These are phyloP conservation scores for Pteruthius melanotis DNA, from an alignment of 2,113 vertebrate species.

Conservation along the genomic window DNA sequence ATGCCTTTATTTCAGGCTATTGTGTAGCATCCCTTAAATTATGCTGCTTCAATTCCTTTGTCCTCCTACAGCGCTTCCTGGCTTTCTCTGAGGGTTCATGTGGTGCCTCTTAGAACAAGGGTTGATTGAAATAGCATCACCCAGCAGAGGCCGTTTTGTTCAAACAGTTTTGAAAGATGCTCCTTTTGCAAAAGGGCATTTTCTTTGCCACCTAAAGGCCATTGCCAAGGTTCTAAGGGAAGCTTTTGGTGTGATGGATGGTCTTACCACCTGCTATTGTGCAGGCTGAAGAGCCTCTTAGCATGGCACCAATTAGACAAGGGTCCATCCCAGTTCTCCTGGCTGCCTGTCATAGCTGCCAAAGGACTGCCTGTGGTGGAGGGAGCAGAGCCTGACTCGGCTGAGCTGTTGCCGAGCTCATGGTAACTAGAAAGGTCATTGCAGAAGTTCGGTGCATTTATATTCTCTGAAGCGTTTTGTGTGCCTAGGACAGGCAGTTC, in stretches of 20 bases:
- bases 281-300: not conserved
- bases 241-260: not conserved
- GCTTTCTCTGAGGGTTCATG: not conserved
- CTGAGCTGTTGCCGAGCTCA: not conserved
- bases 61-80: accelerated
- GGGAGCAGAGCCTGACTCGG: not conserved
- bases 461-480: not conserved
- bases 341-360: not conserved
- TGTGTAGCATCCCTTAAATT: not conserved
- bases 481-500: not conserved
- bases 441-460: not conserved
- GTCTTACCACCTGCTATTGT: accelerated
- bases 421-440: not conserved
- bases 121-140: not conserved
- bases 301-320: accelerated
- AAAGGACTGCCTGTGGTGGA: not conserved
- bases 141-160: not conserved
- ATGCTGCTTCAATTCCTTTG: not conserved
- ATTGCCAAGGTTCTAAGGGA: not conserved
- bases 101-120: not conserved
- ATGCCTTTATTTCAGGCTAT: not conserved
- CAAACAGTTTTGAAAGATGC: not conserved
- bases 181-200: not conserved
- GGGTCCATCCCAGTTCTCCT: not conserved
- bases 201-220: not conserved